Evolutionary conservation across 2,113 vertebrate species (phyloP), one percentile per base, ranked within the genome.

Genomic region (Raja brachyura): DNA sequence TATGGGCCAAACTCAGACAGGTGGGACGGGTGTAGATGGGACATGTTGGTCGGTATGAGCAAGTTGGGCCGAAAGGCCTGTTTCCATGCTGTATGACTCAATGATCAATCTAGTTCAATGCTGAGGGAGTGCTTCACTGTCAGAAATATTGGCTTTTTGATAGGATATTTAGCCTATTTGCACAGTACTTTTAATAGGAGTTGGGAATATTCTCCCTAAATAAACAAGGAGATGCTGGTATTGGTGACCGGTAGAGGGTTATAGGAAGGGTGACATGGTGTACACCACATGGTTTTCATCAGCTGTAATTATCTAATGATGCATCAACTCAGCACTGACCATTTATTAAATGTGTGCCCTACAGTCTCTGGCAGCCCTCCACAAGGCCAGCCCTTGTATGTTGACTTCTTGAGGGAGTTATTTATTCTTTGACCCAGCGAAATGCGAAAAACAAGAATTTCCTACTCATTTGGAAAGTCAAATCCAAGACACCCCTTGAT

Each of bases 171-270:
- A 73, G 5, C 18, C 70, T 20, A 66, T 73, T 73, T 73, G 70
- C 70, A 22, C 20, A 4, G 2, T 22, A 73, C 4, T 73, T 73
- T 73, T 73, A 73, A 73, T 16, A 22, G 70, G 18, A 73, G 18
- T 73, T 16, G 70, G 14, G 70, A 20, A 73, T 5, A 73, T 18
- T 73, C 70, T 20, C 70, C 70, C 70, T 22, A 56, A 88, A 88
- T 28, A 63, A 88, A 88, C 83, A 88, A 88, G 61, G 59, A 61
- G 28, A 66, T 85, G 81, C 54, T 85, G 20, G 20, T 59, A 85
- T 88, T 59, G 59, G 83, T 0, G 83, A n/a, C 6, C 31, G 28
- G 25, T 33, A 31, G 83, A 5, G 2, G n/a, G 28, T 20, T 31
- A 8, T 2, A 11, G 59, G 83, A 63, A 63, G 83, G 28, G 1